Evolutionary conservation across 64 coral and sea anemone species (phyloP), one percentile per base, ranked within the genome.

Genomic region (Astreopora myriophthalma): DNA sequence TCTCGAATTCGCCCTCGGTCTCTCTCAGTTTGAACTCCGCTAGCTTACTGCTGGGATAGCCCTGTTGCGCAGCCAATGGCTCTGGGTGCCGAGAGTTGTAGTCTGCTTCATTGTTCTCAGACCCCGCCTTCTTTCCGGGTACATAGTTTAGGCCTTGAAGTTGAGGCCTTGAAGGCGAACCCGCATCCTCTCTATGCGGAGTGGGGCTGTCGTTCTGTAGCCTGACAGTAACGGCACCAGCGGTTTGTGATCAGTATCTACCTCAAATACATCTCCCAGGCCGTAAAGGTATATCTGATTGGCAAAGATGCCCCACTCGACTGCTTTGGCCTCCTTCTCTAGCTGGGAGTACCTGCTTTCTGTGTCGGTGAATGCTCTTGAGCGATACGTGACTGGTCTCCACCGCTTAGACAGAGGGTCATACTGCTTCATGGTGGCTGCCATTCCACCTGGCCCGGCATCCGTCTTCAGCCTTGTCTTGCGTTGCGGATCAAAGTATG

Each of bases 261-360:
- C 48, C 3, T 27, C 31, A 23, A 92, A 92, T 20, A 49, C 79
- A 12, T 92, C 61, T 38, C 80, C 19, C 8, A 87, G 69, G 36
- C 83, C 74, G 38, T 80, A 80, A 11, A 93, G 84, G 61, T 88
- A 93, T 51, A 88, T 88, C 73, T 81, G 91, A 74, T 88, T 93
- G 26, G 26, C 67, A 19, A 88, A 46, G 23, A 80, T 62, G 6
- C 91, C 69, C 85, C 91, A 93, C 48, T 92, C 90, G 1, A 92
- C 80, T 62, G 90, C 69, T 22, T 92, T 92, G 2, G 84, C 91
- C 34, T 93, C 91, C 73, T 79, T 93, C 31, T 92, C 89, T 74
- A 85, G 64, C 60, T 92, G 66, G 5, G 67, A 92, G 17, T 85
- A 92, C 46, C 73, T 52, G 36, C 76, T 84, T 29, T 93, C 37